These are phyloP conservation scores for Gisinianus flammeolus DNA, from an alignment of 2,888 invertebrate species.

Conservation along the genomic window DNA sequence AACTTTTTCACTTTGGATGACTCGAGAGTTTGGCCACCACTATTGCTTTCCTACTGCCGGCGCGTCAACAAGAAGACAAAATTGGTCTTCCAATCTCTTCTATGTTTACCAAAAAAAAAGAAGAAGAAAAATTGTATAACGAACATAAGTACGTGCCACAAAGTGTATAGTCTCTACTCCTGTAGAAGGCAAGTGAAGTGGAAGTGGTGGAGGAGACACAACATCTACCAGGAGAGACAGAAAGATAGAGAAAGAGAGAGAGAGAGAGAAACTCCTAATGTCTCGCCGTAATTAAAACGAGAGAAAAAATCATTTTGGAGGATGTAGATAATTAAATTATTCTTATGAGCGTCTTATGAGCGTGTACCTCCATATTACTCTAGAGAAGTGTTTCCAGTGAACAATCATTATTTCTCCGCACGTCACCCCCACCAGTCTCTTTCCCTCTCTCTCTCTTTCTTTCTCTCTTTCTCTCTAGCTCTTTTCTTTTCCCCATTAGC, in stretches of 20 bases:
- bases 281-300: slow-evolving; percentile 55
- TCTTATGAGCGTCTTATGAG: slow-evolving; percentile 56
- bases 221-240: background rate
- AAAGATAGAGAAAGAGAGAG: background rate
- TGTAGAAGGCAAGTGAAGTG: slow-evolving; percentile 3
- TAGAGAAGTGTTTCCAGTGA: slow-evolving; percentile 26
- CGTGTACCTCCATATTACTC: slow-evolving; percentile 34
- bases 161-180: background rate
- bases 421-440: slow-evolving; percentile 14
- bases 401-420: slow-evolving; percentile 34
- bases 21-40: slow-evolving; percentile 16
- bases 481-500: slow-evolving; percentile 27
- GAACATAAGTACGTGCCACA: background rate
- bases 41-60: background rate
- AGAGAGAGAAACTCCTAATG: slow-evolving; percentile 37
- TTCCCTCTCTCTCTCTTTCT: background rate
- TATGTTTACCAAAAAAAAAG: background rate
- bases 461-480: background rate
- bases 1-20: slow-evolving; percentile 44
- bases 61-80: slow-evolving; percentile 19
- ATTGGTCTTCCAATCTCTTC: slow-evolving; percentile 16
- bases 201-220: background rate
- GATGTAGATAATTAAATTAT: slow-evolving; percentile 59
- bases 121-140: background rate
- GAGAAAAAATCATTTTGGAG: slow-evolving; percentile 53